These are phyloP conservation scores for Rutpela maculata DNA, from an alignment of 2,888 invertebrate genomes.

Conservation along the genomic window DNA sequence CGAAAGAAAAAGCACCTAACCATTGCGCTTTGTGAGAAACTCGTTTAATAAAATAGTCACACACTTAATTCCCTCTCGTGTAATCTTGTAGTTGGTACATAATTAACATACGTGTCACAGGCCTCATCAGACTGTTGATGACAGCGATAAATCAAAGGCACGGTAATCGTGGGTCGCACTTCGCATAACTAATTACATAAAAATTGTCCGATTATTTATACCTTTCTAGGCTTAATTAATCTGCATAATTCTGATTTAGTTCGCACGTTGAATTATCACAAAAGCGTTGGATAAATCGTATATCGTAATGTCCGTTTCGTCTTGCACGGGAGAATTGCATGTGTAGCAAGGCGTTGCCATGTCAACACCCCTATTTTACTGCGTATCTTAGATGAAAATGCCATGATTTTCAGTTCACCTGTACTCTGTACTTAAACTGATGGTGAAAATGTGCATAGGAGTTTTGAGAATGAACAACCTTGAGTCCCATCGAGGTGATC, in stretches of 20 bases:
- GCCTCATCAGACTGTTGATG: slow-evolving; percentile 24
- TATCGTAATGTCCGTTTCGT: slow-evolving; percentile 16
- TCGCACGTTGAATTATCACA: neutral
- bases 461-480: neutral
- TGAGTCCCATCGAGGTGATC: too few species aligned
- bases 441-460: neutral
- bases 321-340: slow-evolving; percentile 12
- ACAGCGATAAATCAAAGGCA: slow-evolving; percentile 32
- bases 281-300: neutral
- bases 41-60: slow-evolving; percentile 29
- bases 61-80: slow-evolving; percentile 12
- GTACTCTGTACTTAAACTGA: neutral
- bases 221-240: neutral
- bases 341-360: slow-evolving; percentile 49
- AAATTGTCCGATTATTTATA: neutral
- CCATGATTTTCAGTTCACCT: slow-evolving; percentile 15
- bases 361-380: slow-evolving; percentile 51
- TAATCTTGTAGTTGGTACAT: slow-evolving; percentile 21
- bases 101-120: slow-evolving; percentile 37
- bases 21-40: neutral
- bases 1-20: neutral
- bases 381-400: slow-evolving; percentile 8
- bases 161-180: slow-evolving; percentile 15
- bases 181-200: slow-evolving; percentile 23
- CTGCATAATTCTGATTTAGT: neutral